phyloP scores from a whole-genome alignment of 2,888 invertebrate species.

The Aphrophora alni region DNA sequence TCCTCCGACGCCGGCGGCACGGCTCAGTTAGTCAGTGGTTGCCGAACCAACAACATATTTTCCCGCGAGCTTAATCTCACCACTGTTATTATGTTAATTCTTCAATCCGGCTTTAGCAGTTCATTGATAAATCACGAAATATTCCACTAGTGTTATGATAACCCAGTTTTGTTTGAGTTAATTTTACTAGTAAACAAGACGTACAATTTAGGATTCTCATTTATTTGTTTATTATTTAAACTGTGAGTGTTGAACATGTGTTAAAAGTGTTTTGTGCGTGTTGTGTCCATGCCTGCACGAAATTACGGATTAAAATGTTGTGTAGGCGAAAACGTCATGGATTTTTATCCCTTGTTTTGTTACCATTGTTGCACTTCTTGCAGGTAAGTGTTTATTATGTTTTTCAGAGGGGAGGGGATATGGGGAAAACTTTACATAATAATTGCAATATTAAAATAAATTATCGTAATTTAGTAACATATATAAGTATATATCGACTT shows the following conservation, averaged over 20 bases:
- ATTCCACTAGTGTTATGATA: not conserved
- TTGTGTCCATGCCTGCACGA: constrained; percentile 30
- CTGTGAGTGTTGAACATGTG: not conserved
- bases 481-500: too few species aligned
- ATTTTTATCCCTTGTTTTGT: constrained; percentile 23
- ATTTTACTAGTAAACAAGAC: not conserved
- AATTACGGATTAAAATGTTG: constrained; percentile 31
- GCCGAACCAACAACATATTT: not conserved
- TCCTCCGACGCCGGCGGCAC: constrained; percentile 23
- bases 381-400: constrained; percentile 28
- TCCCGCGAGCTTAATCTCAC: not conserved
- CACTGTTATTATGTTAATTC: constrained; percentile 18
- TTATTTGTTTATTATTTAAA: too few species aligned
- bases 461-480: too few species aligned
- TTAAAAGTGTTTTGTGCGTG: not conserved
- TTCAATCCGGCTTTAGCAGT: not conserved
- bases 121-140: constrained; percentile 20
- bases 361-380: constrained; percentile 31
- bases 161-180: too few species aligned
- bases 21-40: constrained; percentile 30
- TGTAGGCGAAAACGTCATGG: constrained; percentile 34
- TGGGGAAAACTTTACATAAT: too few species aligned
- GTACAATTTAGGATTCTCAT: not conserved
- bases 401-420: too few species aligned
- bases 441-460: too few species aligned